These are phyloP conservation scores for Theristicus caerulescens DNA, from an alignment of 2,113 vertebrate genomes.

Conservation along the genomic window DNA sequence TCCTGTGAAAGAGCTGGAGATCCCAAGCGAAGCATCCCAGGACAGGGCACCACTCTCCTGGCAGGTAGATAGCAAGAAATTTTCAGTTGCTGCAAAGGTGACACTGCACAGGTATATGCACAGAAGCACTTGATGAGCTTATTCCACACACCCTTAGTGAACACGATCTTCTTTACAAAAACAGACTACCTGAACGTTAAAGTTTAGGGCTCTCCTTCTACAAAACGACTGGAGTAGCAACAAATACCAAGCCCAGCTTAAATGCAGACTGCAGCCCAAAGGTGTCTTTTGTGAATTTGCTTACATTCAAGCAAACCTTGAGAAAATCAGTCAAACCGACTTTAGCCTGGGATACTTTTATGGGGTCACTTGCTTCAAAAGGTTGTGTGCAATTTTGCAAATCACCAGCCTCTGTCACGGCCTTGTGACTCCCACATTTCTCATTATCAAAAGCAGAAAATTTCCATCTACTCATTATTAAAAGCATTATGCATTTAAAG, in stretches of 20 bases:
- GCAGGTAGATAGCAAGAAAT: neutral
- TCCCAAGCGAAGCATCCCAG: neutral
- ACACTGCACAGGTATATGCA: neutral
- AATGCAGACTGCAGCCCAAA: neutral
- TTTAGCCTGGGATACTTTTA: neutral
- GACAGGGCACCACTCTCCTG: neutral
- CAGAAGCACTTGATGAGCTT: neutral
- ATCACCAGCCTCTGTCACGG: neutral
- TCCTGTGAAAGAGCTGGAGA: neutral
- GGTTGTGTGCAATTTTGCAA: neutral
- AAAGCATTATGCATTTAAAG: neutral
- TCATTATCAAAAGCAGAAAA: neutral
- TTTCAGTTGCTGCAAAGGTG: neutral
- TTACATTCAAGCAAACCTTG: neutral
- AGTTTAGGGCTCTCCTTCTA: neutral
- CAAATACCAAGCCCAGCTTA: neutral
- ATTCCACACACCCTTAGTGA: neutral
- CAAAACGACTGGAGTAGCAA: neutral
- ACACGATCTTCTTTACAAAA: neutral
- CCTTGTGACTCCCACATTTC: neutral
- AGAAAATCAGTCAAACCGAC: neutral
- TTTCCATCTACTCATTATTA: neutral
- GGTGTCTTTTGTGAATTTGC: neutral
- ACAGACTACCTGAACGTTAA: neutral
- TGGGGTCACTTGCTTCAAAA: neutral